Evolutionary conservation across 2,797 vertebrate species (phyloP), one percentile per base, ranked within the genome.

Genomic region (Myiothlypis chrysogaster): DNA sequence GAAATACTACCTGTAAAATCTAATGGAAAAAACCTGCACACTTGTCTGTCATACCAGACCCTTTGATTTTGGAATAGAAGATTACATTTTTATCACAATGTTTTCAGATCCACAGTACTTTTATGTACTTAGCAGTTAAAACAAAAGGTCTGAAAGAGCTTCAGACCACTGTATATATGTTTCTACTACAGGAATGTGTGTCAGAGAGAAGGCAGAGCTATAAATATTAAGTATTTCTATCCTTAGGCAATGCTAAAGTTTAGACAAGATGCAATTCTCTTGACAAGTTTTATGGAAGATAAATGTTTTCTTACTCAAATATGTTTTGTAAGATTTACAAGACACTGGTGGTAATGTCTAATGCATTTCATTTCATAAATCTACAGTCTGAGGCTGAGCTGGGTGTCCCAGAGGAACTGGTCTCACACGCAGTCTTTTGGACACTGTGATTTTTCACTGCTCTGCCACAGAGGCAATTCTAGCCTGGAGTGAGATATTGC

Each of bases 291-390:
- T 90, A 83, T n/a, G 73, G 68, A 64, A 90, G 65, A 90, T 75
- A 83, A 94, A 95, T 23, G 32, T 52, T 79, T 92, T 73, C 68
- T 84, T 87, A 83, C 61, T 78, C 53, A 87, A 83, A 92, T 72
- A 56, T 2, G 2, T 56, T 94, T 70, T 10, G 13, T 25, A 80
- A 89, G 47, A 89, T 57, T 94, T 77, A 89, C 30, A 79, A 83
- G 92, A 77, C 28, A 20, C 17, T 60, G 55, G 35, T 3, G 52
- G 60, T 39, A 61, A 93, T 28, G 49, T 43, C 59, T 92, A 82
- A 95, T 69, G 64, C 80, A 81, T 82, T 94, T 90, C 9, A 83
- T 87, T 94, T 86, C 85, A 49, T 90, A 94, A 92, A 94, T 88
- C 69, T 56, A 85, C 71, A 88, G 50, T 78, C 47, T 91, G 90